phyloP scores from a whole-genome alignment of 2,888 invertebrate genomes.

The Aphidius colemani region DNA sequence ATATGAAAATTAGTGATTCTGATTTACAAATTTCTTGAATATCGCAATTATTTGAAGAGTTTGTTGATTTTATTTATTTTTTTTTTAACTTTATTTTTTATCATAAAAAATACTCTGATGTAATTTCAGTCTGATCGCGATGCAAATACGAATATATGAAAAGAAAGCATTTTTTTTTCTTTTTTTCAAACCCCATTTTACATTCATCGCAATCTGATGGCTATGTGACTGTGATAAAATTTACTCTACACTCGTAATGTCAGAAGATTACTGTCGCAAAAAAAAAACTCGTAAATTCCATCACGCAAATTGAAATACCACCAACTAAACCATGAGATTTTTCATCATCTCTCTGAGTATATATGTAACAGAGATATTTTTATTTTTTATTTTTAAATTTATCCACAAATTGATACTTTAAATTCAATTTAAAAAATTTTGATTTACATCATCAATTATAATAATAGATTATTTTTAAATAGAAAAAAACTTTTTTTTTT shows the following conservation, averaged over 20 bases:
- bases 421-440: neutral
- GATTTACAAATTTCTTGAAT: no score
- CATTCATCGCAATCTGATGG: neutral
- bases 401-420: neutral
- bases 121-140: neutral
- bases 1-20: no score
- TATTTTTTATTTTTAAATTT: neutral
- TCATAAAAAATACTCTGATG: neutral
- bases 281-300: conserved; percentile 36
- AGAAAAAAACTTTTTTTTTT: no score
- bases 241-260: conserved; percentile 45
- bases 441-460: no score
- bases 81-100: neutral
- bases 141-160: no score
- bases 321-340: neutral
- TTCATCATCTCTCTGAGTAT: neutral
- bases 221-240: conserved; percentile 41
- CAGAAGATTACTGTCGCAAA: conserved; percentile 42
- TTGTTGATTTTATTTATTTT: neutral
- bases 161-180: no score
- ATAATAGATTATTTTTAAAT: no score
- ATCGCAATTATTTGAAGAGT: neutral
- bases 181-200: no score
- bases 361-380: conserved; percentile 5
- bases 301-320: conserved; percentile 44